Base-by-base conservation (phyloP, 2,113 vertebrate genomes). In the Centropus unirufus region DNA sequence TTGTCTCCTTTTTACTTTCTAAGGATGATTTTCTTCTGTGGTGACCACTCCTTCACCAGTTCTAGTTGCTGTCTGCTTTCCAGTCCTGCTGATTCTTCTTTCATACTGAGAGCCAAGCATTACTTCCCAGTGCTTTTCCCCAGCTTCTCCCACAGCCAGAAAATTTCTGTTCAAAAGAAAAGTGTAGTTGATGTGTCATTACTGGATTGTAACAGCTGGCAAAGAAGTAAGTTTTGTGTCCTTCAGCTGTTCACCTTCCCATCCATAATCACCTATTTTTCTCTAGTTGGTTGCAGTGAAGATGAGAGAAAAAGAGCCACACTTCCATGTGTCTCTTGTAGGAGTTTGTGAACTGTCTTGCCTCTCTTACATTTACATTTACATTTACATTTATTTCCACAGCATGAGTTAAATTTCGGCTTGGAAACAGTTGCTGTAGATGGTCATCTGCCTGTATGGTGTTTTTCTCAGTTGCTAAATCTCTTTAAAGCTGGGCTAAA, bases 81-180 rank as follows among this genome's bases (percentile, higher is more conserved):
- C 59, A 58, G 3, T 72, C 17, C 46, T 92, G 29, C n/a, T 29
- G 11, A 3, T 46, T 49, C 3, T 47, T 12, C 23, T 36, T 36
- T 0, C 0, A 17, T 59, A 23, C 61, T 1, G 1, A 73, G 26
- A 59, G 20, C 14, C 8, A 23, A 11, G 29, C 10, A 1, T 44
- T 72, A 27, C n/a, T 57, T 87, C 14, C 7, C 55, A 18, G 5
- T 59, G 20, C 42, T 81, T 87, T 89, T 61, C 12, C 29, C 3
- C 18, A 40, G 13, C 21, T 89, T 91, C 18, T 77, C 19, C 8
- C 8, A 20, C 36, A 42, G 44, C 7, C 18, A 74, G 0, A 14
- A 67, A 51, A 64, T 22, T 23, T 67, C 13, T 51, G 6, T 54
- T 90, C 11, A 32, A 27, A 77, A 58, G 6, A 40, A 36, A 36